phyloP scores from a whole-genome alignment of 2,888 invertebrate species.

The Hirtodrosophila alboralis region DNA sequence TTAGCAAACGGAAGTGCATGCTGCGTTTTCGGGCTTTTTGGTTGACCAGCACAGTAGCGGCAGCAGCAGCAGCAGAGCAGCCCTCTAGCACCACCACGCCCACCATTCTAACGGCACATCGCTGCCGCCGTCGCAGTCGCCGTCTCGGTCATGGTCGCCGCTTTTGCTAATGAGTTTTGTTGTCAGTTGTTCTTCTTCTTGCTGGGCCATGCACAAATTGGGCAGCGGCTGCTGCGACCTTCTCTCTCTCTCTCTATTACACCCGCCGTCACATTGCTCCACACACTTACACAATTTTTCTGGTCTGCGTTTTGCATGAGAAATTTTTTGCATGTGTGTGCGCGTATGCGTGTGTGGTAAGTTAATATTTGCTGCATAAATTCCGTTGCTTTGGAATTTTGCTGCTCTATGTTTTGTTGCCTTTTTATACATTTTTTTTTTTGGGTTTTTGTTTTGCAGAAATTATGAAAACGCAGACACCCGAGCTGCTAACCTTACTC shows the following conservation, averaged over 20 bases:
- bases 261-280: background rate
- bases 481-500: background rate
- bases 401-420: conserved; percentile 54
- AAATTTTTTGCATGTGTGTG: conserved; percentile 34
- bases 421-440: too few species aligned
- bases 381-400: conserved; percentile 71
- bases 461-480: conserved; percentile 69
- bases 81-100: conserved; percentile 35
- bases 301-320: conserved; percentile 40
- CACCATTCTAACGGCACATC: conserved; percentile 44
- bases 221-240: conserved; percentile 46
- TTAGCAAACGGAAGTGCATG: conserved; percentile 62
- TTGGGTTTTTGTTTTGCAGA: conserved; percentile 55
- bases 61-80: too few species aligned
- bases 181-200: conserved; percentile 65
- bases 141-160: conserved; percentile 74
- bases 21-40: conserved; percentile 69
- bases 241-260: too few species aligned
- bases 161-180: conserved; percentile 78
- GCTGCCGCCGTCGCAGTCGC: conserved; percentile 15
- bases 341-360: conserved; percentile 56
- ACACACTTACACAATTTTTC: conserved; percentile 2
- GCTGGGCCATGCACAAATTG: conserved; percentile 66
- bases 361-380: conserved; percentile 78
- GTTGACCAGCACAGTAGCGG: conserved; percentile 71